These are phyloP conservation scores for Emmelina monodactyla DNA, from an alignment of 2,888 invertebrate genomes.

Conservation along the genomic window DNA sequence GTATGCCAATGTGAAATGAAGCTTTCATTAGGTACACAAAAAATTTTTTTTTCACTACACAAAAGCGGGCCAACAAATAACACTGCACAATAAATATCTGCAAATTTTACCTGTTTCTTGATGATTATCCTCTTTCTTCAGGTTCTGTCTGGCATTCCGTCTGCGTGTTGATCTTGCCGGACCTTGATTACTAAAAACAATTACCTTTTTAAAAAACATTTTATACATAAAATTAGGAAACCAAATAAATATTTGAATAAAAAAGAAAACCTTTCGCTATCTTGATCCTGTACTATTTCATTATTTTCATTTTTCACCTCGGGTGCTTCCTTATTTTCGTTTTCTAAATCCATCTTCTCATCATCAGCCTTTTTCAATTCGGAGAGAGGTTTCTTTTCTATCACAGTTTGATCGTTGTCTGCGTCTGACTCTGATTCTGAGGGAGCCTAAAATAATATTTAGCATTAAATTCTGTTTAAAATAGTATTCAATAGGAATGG, in stretches of 20 bases:
- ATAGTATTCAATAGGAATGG: not conserved
- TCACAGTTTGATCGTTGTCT: conserved; percentile 50
- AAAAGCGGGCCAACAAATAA: no score
- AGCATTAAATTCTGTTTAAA: not conserved
- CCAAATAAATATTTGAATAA: conserved; percentile 3
- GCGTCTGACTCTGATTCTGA: conserved; percentile 48
- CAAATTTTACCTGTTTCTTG: conserved; percentile 40
- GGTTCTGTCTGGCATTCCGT: conserved; percentile 20
- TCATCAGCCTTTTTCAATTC: conserved; percentile 27
- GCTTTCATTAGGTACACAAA: no score
- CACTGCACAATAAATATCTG: not conserved
- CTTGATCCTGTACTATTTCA: conserved; percentile 26
- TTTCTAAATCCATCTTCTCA: conserved; percentile 25
- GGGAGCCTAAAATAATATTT: conserved; percentile 26
- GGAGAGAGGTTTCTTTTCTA: conserved; percentile 38
- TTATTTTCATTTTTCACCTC: conserved; percentile 26
- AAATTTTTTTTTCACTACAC: no score
- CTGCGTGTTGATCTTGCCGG: conserved; percentile 36
- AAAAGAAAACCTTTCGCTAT: conserved; percentile 38
- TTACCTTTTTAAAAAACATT: not conserved
- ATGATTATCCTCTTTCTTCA: conserved; percentile 43
- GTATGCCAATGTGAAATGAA: no score
- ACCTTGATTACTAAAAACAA: conserved; percentile 37
- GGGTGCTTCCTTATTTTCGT: conserved; percentile 15
- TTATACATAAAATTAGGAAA: not conserved